These are phyloP conservation scores for Semnornis frantzii DNA, from an alignment of 2,113 vertebrate genomes.

Conservation along the genomic window DNA sequence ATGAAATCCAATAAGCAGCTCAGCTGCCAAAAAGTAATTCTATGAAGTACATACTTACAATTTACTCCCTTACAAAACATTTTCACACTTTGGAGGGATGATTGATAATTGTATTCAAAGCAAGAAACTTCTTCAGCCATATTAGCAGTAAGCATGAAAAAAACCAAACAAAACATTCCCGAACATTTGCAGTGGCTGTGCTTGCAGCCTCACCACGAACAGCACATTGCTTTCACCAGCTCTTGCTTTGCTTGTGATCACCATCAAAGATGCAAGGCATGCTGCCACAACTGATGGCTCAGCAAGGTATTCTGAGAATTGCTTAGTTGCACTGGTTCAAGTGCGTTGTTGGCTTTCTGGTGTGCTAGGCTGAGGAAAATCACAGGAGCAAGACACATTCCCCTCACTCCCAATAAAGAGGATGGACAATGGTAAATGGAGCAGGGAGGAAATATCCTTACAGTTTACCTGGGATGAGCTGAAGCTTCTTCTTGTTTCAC, in stretches of 20 bases:
- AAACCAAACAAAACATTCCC: not conserved
- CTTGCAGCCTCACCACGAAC: not conserved
- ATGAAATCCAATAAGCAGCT: no score
- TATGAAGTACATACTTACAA: not conserved
- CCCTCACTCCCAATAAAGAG: not conserved
- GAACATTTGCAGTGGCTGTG: not conserved
- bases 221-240: not conserved
- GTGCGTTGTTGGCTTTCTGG: not conserved
- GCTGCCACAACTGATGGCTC: not conserved
- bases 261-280: not conserved
- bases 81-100: not conserved
- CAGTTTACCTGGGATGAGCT: not conserved
- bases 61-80: not conserved
- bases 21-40: no score
- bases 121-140: not conserved
- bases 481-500: not conserved
- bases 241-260: not conserved
- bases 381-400: not conserved
- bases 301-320: not conserved
- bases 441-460: not conserved
- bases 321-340: not conserved
- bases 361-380: not conserved
- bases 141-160: rapidly evolving
- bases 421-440: not conserved
- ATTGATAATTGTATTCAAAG: not conserved